phyloP scores from a whole-genome alignment of 2,888 invertebrate genomes.

The Leuctra nigra region DNA sequence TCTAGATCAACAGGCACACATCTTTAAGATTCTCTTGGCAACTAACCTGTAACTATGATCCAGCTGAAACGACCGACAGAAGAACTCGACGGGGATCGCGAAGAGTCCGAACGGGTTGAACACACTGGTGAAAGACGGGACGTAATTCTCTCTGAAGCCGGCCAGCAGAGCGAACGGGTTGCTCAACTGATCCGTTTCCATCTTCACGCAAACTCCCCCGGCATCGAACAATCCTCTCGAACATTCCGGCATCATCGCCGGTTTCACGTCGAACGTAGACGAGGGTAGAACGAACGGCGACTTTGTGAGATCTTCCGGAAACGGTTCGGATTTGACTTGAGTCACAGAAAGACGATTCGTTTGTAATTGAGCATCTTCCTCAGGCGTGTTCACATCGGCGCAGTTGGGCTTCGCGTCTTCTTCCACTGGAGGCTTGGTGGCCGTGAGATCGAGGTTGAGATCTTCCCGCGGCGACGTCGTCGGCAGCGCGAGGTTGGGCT shows the following conservation, averaged over 20 bases:
- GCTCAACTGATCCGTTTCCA: slow-evolving; percentile 9
- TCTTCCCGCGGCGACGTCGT: slow-evolving; percentile 67
- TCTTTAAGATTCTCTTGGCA: too few relatives aligned
- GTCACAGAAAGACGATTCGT: background rate
- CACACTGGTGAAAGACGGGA: background rate
- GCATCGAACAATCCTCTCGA: background rate
- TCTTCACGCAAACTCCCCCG: background rate
- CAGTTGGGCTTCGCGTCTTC: slow-evolving; percentile 34
- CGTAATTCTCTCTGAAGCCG: background rate
- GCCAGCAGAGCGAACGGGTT: background rate
- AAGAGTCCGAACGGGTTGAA: background rate
- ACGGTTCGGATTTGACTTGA: too few relatives aligned
- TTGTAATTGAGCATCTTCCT: too few relatives aligned
- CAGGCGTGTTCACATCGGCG: background rate
- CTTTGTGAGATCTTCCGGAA: background rate
- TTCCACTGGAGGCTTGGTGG: slow-evolving; percentile 30
- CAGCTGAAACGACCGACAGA: slow-evolving; percentile 10
- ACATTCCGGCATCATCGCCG: slow-evolving; percentile 8
- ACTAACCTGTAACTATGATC: slow-evolving; percentile 22
- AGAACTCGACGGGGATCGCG: background rate
- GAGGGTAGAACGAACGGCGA: background rate
- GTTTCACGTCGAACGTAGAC: background rate
- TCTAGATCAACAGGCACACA: too few relatives aligned
- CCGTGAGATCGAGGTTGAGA: slow-evolving; percentile 42
- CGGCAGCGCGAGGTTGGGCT: slow-evolving; percentile 52